phyloP scores from a whole-genome alignment of 2,888 invertebrate species.

The Aleiodes testaceus region DNA sequence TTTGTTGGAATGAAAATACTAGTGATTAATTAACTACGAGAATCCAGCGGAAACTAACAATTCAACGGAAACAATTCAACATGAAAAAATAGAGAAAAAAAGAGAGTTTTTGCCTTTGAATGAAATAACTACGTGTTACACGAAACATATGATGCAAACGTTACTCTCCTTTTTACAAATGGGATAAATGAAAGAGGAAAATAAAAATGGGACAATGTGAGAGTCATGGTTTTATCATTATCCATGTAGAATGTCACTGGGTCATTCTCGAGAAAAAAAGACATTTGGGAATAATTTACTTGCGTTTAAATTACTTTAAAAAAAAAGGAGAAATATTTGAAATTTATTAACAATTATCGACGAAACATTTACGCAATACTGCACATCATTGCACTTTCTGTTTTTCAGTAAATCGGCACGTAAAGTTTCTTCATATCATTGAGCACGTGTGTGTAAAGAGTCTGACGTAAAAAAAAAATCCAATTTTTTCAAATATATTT shows the following conservation, averaged over 20 bases:
- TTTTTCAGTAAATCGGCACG: slow-evolving; percentile 1
- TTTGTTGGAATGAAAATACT: no score
- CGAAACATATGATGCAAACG: no score
- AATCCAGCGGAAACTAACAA: neutral
- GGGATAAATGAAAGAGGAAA: no score
- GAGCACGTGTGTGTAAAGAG: slow-evolving; percentile 4
- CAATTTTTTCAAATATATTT: no score
- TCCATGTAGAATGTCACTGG: no score
- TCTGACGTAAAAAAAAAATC: no score
- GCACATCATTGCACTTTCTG: neutral
- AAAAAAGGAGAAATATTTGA: neutral
- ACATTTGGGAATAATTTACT: neutral
- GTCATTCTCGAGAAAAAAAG: slow-evolving; percentile 3
- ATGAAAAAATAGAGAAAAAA: neutral
- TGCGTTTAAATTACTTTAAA: neutral
- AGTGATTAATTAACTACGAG: neutral
- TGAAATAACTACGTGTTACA: no score
- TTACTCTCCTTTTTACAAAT: no score
- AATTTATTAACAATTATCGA: neutral
- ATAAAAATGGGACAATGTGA: neutral
- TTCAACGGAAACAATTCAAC: neutral
- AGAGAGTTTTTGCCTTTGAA: no score
- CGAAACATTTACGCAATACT: slow-evolving; percentile 1
- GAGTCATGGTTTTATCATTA: neutral
- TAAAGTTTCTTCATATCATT: slow-evolving; percentile 16